Percentiles rank a stretch among this genome's conserved stretches.
Evolutionary conservation across 2,797 vertebrate species (phyloP).

Genomic region (Pygocentrus nattereri): DNA sequence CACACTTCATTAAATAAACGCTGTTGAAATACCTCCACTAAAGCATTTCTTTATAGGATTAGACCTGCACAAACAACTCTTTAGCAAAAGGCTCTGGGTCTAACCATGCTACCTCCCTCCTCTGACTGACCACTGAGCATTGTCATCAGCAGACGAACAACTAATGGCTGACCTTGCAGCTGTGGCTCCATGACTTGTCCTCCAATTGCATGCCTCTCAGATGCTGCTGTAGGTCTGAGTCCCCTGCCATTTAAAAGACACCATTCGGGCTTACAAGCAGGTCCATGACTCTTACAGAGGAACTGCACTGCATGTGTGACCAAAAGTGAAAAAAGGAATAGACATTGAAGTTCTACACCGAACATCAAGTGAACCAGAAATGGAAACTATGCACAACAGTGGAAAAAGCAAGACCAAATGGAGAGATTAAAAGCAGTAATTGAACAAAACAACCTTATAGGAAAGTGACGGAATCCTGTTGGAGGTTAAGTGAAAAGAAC

Average conservation of each 20-base stretch:
- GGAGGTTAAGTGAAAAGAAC: conserved; percentile 11
- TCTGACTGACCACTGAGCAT: conserved; percentile 48
- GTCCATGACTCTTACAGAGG: conserved; percentile 45
- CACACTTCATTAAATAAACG: conserved; percentile 80
- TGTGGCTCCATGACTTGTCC: conserved; percentile 64
- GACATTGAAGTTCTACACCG: neutral
- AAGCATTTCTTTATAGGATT: conserved; percentile 81
- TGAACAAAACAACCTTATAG: neutral
- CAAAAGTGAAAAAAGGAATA: conserved; percentile 24
- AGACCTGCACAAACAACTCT: conserved; percentile 73
- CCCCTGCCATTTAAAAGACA: conserved; percentile 65
- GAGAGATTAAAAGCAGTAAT: neutral
- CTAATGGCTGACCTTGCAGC: conserved; percentile 74
- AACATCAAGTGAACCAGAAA: neutral
- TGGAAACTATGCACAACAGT: neutral
- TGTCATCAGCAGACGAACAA: conserved; percentile 57
- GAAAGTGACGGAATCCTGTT: neutral
- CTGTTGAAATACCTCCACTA: conserved; percentile 70
- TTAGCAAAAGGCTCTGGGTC: conserved; percentile 61
- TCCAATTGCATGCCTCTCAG: conserved; percentile 70
- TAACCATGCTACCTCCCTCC: neutral
- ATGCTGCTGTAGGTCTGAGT: conserved; percentile 63
- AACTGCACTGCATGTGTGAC: conserved; percentile 22
- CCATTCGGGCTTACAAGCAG: conserved; percentile 13
- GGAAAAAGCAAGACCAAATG: neutral